Evolutionary conservation across 2,888 invertebrate genomes (phyloP).

Genomic region (Odontocolon sp.): DNA sequence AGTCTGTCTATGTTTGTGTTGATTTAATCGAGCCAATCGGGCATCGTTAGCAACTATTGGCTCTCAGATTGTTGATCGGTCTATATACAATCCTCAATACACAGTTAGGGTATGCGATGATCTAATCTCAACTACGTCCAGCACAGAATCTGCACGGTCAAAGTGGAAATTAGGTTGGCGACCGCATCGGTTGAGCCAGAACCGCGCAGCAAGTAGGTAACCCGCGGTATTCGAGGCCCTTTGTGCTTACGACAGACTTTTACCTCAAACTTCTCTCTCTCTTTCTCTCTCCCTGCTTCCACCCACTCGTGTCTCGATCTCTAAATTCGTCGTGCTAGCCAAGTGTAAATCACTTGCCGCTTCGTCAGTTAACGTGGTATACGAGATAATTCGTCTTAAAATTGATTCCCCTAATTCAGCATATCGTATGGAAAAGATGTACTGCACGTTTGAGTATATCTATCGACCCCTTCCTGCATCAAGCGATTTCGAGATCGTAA

Average conservation of each 20-base stretch:
- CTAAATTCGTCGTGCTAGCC: constrained; percentile 24
- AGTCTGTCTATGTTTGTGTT: not conserved
- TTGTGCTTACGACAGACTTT: constrained; percentile 17
- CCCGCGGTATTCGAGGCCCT: constrained; percentile 19
- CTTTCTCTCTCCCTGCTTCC: no score
- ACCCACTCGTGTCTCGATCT: constrained; percentile 8
- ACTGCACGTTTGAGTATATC: not conserved
- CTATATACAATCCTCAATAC: constrained; percentile 17
- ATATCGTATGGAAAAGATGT: not conserved
- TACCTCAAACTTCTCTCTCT: no score
- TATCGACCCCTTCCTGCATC: no score
- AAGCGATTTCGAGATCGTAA: not conserved
- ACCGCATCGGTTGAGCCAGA: constrained; percentile 18
- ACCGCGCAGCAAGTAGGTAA: constrained; percentile 17
- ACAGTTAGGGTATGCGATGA: not conserved
- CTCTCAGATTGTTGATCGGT: constrained; percentile 40
- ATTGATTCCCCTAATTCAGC: constrained; percentile 5
- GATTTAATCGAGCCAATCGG: constrained; percentile 43
- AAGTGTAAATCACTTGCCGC: constrained; percentile 38
- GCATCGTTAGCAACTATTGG: constrained; percentile 47
- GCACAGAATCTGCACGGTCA: constrained; percentile 26
- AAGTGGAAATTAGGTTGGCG: constrained; percentile 51
- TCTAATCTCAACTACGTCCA: constrained; percentile 31
- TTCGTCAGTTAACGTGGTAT: not conserved
- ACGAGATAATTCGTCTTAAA: constrained; percentile 43